Conservation (phyloP, 1,140 invertebrate species). For the Drosophila bocki region DNA sequence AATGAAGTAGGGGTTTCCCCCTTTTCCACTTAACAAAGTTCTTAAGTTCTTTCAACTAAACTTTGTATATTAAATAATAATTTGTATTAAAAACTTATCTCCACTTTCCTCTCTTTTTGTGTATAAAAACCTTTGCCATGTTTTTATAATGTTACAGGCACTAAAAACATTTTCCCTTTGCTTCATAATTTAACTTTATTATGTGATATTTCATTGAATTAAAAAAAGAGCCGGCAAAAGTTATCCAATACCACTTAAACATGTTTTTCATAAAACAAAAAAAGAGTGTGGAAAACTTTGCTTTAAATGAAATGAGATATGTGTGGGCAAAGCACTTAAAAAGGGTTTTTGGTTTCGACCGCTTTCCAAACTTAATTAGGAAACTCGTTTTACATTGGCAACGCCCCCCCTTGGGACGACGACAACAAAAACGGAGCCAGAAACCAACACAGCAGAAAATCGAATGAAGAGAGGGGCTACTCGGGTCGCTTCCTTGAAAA, state of each 20-base stretch:
- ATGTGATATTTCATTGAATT: constrained; percentile 55
- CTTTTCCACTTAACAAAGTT: background rate
- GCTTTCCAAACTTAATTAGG: constrained; percentile 69
- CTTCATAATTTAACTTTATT: constrained; percentile 56
- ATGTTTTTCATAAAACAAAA: constrained; percentile 48
- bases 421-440: constrained; percentile 19
- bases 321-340: constrained; percentile 57
- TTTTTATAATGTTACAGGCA: background rate
- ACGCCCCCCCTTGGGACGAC: background rate
- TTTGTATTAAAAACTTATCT: background rate
- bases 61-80: background rate
- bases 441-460: constrained; percentile 68
- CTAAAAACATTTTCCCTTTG: constrained; percentile 11
- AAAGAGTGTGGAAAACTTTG: constrained; percentile 47
- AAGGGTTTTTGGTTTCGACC: constrained; percentile 53
- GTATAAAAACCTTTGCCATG: background rate
- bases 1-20: background rate
- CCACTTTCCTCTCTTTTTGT: no score
- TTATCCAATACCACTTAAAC: constrained; percentile 54
- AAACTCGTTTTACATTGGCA: constrained; percentile 44
- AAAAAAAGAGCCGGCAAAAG: constrained; percentile 34
- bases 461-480: constrained; percentile 44
- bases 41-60: no score
- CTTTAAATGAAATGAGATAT: constrained; percentile 67
- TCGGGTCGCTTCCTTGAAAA: constrained; percentile 9